Conservation (phyloP, 2,888 invertebrate species). For the Trichogramma dendrolimi region DNA sequence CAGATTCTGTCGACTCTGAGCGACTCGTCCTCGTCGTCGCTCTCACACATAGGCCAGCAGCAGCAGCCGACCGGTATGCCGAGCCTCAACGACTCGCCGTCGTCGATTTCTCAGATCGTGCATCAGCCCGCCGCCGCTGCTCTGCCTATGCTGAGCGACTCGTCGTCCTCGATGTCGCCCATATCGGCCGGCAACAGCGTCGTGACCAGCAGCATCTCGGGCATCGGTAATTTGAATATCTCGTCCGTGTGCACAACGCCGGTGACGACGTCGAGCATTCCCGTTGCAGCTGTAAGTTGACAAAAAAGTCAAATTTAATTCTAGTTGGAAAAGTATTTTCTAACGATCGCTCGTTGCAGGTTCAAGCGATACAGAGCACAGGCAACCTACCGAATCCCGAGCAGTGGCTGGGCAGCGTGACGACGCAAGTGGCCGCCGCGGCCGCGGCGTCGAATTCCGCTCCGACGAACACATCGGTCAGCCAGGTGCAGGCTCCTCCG, state of each 20-base stretch:
- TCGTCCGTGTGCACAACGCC: background rate
- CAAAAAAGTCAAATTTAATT: no score
- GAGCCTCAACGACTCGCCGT: constrained; percentile 34
- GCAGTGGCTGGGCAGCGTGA: constrained; percentile 76
- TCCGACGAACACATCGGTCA: constrained; percentile 47
- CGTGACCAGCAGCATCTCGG: constrained; percentile 1
- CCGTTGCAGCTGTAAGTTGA: background rate
- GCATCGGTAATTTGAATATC: background rate
- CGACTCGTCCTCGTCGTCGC: no score
- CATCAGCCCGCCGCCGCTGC: constrained; percentile 28
- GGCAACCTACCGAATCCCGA: constrained; percentile 69
- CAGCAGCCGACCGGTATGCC: no score
- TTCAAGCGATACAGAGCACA: constrained; percentile 50
- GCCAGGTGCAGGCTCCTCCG: constrained; percentile 9
- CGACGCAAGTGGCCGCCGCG: constrained; percentile 56
- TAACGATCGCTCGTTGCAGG: constrained; percentile 32
- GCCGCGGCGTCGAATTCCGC: constrained; percentile 28
- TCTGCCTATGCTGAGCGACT: background rate
- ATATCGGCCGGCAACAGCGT: background rate
- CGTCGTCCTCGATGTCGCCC: constrained; percentile 13
- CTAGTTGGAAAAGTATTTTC: background rate
- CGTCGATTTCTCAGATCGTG: constrained; percentile 32
- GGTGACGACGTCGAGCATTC: background rate
- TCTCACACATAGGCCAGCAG: no score
- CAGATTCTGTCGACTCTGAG: no score